These are phyloP conservation scores for Bungarus multicinctus DNA, from an alignment of 2,113 vertebrate species.

Conservation along the genomic window DNA sequence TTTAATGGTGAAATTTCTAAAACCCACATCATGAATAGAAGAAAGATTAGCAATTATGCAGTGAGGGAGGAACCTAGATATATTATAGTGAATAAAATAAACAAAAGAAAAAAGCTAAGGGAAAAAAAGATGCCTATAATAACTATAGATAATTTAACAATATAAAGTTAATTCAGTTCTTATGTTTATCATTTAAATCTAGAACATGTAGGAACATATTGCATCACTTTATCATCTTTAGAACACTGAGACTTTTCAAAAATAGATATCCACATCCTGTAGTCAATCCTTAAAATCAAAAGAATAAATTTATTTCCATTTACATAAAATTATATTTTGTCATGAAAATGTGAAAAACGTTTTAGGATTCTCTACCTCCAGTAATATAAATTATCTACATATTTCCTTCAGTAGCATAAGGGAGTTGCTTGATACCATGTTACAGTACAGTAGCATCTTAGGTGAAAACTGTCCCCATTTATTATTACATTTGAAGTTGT, in stretches of 20 bases:
- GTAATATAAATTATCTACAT: background rate
- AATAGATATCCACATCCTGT: background rate
- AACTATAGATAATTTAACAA: background rate
- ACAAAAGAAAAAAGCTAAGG: background rate
- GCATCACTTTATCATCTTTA: background rate
- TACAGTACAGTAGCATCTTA: background rate
- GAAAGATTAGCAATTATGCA: background rate
- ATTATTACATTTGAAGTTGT: background rate
- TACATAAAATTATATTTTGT: background rate
- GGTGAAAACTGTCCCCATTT: background rate
- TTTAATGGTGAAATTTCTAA: background rate
- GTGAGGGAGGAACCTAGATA: background rate
- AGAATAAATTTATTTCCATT: background rate
- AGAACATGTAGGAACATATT: background rate
- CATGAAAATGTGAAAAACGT: background rate
- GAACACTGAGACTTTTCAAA: background rate
- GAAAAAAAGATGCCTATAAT: background rate
- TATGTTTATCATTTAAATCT: background rate
- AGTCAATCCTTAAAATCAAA: background rate
- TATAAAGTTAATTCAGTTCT: background rate
- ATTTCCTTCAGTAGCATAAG: background rate
- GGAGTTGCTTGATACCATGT: background rate
- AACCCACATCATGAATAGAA: background rate
- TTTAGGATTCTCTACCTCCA: background rate
- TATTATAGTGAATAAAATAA: background rate